Conservation (phyloP, 2,797 vertebrate genomes). For the Schizopygopsis malacanthus region DNA sequence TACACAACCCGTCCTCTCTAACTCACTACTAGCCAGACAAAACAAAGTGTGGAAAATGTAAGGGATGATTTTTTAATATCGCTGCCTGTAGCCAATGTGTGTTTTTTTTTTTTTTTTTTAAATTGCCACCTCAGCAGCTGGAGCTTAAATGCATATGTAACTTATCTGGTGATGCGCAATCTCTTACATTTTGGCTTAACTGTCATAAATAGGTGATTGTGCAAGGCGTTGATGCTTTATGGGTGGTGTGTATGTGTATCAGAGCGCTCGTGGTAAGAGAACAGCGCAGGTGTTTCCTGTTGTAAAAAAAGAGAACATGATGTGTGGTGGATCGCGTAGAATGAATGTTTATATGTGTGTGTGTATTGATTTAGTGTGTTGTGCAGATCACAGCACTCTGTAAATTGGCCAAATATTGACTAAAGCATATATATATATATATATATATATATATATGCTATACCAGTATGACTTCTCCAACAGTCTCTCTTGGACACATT, state of each 20-base stretch:
- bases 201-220: constrained; percentile 52
- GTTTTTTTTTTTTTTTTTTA: not conserved
- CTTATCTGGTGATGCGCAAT: constrained; percentile 35
- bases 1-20: constrained; percentile 25
- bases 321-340: constrained; percentile 38
- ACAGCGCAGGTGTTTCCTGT: constrained; percentile 82
- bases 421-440: not conserved
- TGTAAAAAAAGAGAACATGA: constrained; percentile 53
- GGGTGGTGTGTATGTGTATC: constrained; percentile 42
- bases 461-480: not conserved
- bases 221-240: constrained; percentile 41
- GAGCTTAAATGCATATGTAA: not conserved
- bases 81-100: not conserved
- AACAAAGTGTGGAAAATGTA: constrained; percentile 5
- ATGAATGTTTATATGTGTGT: constrained; percentile 11
- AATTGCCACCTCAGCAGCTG: not conserved
- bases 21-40: not conserved
- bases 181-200: constrained; percentile 37
- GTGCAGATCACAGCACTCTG: constrained; percentile 33
- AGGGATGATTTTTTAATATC: not conserved
- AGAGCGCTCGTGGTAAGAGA: constrained; percentile 69
- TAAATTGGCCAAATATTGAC: constrained; percentile 21
- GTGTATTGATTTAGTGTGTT: constrained; percentile 36
- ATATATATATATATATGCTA: not conserved
- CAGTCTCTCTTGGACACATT: not conserved